A percentile compares a stretch with the other conserved stretches of the same genome.
Conservation (phyloP, 2,888 invertebrate species). For the Hipparchia semele region DNA sequence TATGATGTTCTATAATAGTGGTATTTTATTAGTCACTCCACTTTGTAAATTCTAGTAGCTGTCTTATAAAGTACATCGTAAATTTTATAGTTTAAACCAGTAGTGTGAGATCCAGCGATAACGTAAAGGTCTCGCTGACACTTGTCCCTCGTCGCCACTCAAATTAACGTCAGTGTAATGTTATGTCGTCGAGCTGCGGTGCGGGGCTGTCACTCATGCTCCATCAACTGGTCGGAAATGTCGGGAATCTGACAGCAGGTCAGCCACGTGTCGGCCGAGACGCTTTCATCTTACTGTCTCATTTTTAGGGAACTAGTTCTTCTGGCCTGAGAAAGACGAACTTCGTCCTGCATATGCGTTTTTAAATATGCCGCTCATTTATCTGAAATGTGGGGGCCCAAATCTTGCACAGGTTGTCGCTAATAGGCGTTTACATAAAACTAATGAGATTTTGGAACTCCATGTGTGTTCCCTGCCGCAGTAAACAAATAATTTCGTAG, state of each 20-base stretch:
- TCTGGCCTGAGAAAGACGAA: constrained; percentile 73
- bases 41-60: constrained; percentile 73
- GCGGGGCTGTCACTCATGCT: constrained; percentile 80
- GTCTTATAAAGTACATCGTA: constrained; percentile 68
- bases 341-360: constrained; percentile 55
- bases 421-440: constrained; percentile 79
- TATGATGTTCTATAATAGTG: constrained; percentile 47
- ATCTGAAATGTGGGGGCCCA: constrained; percentile 69
- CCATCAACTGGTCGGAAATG: constrained; percentile 81
- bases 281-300: constrained; percentile 75
- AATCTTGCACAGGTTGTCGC: constrained; percentile 78
- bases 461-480: constrained; percentile 72
- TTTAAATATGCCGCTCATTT: constrained; percentile 61
- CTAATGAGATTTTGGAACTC: constrained; percentile 69
- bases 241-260: constrained; percentile 77
- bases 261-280: constrained; percentile 76
- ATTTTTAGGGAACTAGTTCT: constrained; percentile 64
- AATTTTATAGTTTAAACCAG: constrained; percentile 67
- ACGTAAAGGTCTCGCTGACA: constrained; percentile 61
- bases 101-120: constrained; percentile 72
- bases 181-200: constrained; percentile 66
- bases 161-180: constrained; percentile 79
- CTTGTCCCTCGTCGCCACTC: constrained; percentile 62
- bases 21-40: constrained; percentile 52
- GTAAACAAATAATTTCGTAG: constrained; percentile 69